phyloP scores from a whole-genome alignment of 2,888 invertebrate genomes.

The Epinotia nisella region DNA sequence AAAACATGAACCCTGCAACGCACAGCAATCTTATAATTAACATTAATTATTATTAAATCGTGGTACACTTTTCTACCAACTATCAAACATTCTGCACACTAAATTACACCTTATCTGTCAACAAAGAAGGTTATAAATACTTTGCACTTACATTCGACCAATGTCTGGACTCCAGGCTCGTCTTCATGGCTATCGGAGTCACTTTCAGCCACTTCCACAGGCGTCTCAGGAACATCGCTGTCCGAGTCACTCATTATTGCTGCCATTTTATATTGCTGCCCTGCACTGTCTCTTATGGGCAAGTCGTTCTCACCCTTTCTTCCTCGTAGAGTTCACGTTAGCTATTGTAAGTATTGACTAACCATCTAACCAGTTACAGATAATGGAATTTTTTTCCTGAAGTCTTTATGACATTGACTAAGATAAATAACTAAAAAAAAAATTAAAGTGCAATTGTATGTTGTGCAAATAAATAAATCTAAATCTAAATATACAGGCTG shows the following conservation, averaged over 20 bases:
- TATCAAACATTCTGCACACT: neutral
- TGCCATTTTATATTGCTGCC: neutral
- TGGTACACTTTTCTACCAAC: too few relatives aligned
- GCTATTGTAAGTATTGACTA: too few relatives aligned
- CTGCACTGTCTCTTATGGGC: neutral
- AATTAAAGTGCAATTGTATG: too few relatives aligned
- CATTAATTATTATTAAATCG: too few relatives aligned
- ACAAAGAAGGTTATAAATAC: neutral
- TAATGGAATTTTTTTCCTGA: too few relatives aligned
- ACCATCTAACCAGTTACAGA: too few relatives aligned
- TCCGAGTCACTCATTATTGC: conserved; percentile 45
- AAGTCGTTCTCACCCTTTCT: neutral
- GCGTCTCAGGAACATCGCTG: conserved; percentile 35
- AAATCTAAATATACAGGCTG: too few relatives aligned
- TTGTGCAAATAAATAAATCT: too few relatives aligned
- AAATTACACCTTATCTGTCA: neutral
- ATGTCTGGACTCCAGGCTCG: conserved; percentile 48
- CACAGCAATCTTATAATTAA: too few relatives aligned
- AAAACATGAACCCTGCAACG: too few relatives aligned
- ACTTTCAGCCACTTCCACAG: conserved; percentile 9
- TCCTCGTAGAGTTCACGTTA: neutral
- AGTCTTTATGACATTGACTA: too few relatives aligned
- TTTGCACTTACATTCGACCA: conserved; percentile 49
- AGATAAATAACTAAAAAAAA: too few relatives aligned
- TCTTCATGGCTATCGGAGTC: conserved; percentile 56